These are phyloP conservation scores for Setophaga kirtlandii DNA, from an alignment of 2,113 vertebrate genomes.

Conservation along the genomic window DNA sequence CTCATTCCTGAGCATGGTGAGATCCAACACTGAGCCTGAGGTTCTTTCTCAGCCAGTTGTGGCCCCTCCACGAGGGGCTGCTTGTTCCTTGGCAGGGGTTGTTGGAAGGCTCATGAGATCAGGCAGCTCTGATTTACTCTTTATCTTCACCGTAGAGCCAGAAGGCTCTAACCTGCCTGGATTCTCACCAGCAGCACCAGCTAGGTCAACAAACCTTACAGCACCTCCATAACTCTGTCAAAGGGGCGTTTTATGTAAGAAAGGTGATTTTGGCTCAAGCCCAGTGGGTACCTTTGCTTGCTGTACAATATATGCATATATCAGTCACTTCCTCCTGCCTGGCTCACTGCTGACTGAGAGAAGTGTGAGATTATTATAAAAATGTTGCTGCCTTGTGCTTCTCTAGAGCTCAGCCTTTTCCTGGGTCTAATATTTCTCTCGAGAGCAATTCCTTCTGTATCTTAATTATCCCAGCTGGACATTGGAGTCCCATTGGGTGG, in stretches of 20 bases:
- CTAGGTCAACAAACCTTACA: neutral
- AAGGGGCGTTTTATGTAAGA: neutral
- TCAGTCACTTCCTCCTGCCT: neutral
- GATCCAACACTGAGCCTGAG: neutral
- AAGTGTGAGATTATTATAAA: neutral
- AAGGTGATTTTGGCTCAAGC: slow-evolving; percentile 9
- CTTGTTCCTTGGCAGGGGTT: neutral
- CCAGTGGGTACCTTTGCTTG: neutral
- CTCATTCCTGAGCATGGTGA: rapidly evolving
- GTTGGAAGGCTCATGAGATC: neutral
- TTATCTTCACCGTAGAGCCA: neutral
- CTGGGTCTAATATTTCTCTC: neutral
- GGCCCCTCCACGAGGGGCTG: neutral
- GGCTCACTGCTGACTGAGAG: neutral
- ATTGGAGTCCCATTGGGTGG: neutral
- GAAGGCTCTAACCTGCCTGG: neutral
- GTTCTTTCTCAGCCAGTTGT: neutral
- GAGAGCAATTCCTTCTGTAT: neutral
- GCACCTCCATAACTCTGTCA: neutral
- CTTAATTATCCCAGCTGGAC: neutral
- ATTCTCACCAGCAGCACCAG: slow-evolving; percentile 6
- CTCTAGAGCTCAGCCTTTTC: neutral
- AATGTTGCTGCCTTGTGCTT: neutral
- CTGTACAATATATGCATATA: neutral
- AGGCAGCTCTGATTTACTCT: neutral